These are phyloP conservation scores for Ciconia nigra DNA, from an alignment of 2,797 vertebrate species.

Conservation along the genomic window DNA sequence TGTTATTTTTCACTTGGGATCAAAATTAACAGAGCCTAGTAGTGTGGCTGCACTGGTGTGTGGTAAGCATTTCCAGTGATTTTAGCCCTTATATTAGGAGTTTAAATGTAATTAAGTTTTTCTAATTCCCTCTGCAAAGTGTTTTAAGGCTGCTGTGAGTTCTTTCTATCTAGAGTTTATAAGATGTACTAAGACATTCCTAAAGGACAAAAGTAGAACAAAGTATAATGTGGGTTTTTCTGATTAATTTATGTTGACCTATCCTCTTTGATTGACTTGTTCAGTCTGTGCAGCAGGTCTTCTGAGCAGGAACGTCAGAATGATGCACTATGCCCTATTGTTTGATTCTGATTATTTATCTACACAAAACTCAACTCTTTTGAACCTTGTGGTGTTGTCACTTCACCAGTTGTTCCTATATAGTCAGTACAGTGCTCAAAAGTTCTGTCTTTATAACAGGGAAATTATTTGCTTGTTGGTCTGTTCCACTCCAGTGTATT, in stretches of 20 bases:
- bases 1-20: background rate
- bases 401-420: background rate
- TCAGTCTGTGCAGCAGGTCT: background rate
- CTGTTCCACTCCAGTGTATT: background rate
- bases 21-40: background rate
- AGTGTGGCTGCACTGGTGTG: background rate
- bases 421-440: background rate
- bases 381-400: background rate
- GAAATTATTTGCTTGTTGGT: background rate
- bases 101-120: background rate
- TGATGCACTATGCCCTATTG: background rate
- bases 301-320: background rate
- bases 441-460: background rate
- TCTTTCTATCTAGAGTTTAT: background rate
- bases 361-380: background rate
- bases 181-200: background rate
- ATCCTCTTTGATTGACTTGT: background rate
- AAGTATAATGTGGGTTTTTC: background rate
- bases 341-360: background rate
- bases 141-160: background rate
- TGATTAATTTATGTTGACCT: background rate
- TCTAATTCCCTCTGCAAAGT: background rate
- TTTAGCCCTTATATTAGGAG: background rate
- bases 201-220: background rate
- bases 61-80: background rate